A percentile compares a stretch with the other conserved stretches of the same genome.
Conservation (phyloP, 2,888 invertebrate species). For the Dasypolia templi region DNA sequence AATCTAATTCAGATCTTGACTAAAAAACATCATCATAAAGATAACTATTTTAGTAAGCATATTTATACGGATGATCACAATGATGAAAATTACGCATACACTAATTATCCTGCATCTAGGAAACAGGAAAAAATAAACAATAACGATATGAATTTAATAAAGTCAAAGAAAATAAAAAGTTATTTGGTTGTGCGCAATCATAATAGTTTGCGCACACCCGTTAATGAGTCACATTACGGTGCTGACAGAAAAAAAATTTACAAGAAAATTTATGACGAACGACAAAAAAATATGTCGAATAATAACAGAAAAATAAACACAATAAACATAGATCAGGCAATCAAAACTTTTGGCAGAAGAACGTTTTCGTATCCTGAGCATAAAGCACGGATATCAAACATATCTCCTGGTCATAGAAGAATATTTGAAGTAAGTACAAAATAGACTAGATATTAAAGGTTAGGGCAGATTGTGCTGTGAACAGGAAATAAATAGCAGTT, state of each 20-base stretch:
- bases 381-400: neutral
- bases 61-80: neutral
- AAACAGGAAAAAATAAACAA: conserved; percentile 38
- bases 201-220: neutral
- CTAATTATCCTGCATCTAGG: conserved; percentile 18
- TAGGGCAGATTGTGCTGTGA: no score
- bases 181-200: neutral
- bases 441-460: neutral
- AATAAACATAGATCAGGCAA: neutral
- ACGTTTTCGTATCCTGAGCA: neutral
- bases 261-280: neutral
- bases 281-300: neutral
- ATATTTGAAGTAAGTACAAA: conserved; percentile 44
- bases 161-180: neutral
- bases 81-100: neutral
- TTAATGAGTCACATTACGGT: neutral
- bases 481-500: neutral
- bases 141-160: neutral
- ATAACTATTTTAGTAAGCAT: conserved; percentile 19
- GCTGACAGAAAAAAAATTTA: neutral
- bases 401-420: conserved; percentile 9
- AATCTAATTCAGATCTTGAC: conserved; percentile 29
- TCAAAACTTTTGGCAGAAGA: conserved; percentile 6
- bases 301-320: neutral
- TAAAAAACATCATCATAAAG: conserved; percentile 13